Conservation (phyloP, 1,140 invertebrate genomes). For the Chironomus striatipennis region DNA sequence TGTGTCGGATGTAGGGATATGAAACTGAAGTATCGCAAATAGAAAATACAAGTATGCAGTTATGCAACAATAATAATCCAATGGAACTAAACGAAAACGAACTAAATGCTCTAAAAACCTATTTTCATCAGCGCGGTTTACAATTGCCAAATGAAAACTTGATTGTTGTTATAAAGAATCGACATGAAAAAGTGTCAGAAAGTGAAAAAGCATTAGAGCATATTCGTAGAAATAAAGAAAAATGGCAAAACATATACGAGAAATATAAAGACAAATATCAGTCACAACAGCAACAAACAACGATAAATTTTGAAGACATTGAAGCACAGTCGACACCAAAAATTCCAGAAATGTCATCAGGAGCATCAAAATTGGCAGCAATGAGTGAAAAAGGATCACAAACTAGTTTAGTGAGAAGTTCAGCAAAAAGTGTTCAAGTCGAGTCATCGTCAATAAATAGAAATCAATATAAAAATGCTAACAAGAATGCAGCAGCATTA, state of each 20-base stretch:
- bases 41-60: not conserved
- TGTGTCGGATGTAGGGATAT: not conserved
- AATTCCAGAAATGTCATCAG: not conserved
- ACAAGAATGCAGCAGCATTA: not conserved
- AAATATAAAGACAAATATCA: constrained; percentile 17
- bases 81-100: not conserved
- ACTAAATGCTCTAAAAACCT: not conserved
- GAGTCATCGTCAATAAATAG: not conserved
- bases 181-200: not conserved
- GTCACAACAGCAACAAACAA: not conserved
- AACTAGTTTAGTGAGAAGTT: not conserved
- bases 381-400: constrained; percentile 6
- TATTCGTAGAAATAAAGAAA: not conserved
- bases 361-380: not conserved
- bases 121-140: not conserved
- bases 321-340: constrained; percentile 12
- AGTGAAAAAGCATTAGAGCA: not conserved
- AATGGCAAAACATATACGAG: constrained; percentile 11
- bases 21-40: not conserved
- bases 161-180: constrained; percentile 1
- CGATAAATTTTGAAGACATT: not conserved
- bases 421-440: constrained; percentile 2
- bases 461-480: not conserved
- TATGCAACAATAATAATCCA: constrained; percentile 15
- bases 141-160: constrained; percentile 10